Evolutionary conservation across 2,888 invertebrate species (phyloP), one percentile per base, ranked within the genome.

Genomic region (Plebejus argus): DNA sequence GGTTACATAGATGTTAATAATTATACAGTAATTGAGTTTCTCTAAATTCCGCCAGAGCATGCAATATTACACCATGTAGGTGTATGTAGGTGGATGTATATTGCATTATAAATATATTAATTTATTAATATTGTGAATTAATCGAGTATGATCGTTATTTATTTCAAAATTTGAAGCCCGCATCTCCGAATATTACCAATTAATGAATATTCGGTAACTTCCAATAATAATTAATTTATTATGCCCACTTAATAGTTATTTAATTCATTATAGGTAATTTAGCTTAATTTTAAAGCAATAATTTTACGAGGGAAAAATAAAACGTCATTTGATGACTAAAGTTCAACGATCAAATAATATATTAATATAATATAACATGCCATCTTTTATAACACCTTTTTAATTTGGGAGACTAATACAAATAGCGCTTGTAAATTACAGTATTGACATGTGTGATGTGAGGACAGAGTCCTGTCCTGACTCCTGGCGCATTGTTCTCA

Each of bases 401-500:
- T 28, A 28, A 28, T 53, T 23, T n/a, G 18, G 35, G 33, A 20
- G 18, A 76, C 66, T 12, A 10, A 66, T 45, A 70, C 39, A 80
- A 70, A 77, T 74, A 79, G 78, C 70, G 77, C 53, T 79, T 81
- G 83, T 84, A 84, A 84, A 84, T 84, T 79, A 76, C 58, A 81
- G 79, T 82, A 81, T 83, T 85, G 85, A 86, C 86, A 85, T 85
- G 86, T 87, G 84, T 84, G 85, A 85, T 85, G 86, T 87, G 84
- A 84, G 85, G 84, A 15, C 20, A 83, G n/a, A n/a, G n/a, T n/a
- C n/a, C n/a, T n/a, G 28, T 28, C 28, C n/a, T n/a, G 79, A 81
- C 15, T 15, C 66, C 80, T 81, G 83, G 80, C 76, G 81, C 86
- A 89, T 90, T 90, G 89, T 87, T 85, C 85, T 84, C 90, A 88